Percentiles rank a stretch among this genome's conserved stretches.
Evolutionary conservation across 2,113 vertebrate species (phyloP).

Genomic region (Otocyon megalotis): DNA sequence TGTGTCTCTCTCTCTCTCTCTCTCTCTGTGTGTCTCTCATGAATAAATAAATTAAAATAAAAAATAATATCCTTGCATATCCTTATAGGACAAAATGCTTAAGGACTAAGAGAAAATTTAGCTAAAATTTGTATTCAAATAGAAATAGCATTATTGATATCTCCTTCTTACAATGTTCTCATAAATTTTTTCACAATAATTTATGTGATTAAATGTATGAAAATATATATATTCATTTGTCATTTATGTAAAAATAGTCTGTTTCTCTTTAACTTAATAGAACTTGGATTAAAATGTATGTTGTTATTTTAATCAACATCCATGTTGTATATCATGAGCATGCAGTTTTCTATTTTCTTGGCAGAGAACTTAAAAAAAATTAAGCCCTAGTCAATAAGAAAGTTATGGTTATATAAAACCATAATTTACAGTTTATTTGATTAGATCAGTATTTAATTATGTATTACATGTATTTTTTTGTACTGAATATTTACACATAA

Average conservation of each 20-base stretch:
- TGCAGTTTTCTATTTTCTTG: conserved; percentile 75
- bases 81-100: conserved; percentile 7
- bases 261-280: conserved; percentile 74
- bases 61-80: neutral
- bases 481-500: conserved; percentile 50
- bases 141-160: conserved; percentile 64
- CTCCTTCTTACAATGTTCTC: conserved; percentile 65
- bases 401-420: conserved; percentile 41
- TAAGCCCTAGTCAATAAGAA: conserved; percentile 68
- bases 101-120: conserved; percentile 45
- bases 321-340: conserved; percentile 24
- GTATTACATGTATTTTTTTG: conserved; percentile 24
- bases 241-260: conserved; percentile 67
- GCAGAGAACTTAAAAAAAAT: conserved; percentile 50
- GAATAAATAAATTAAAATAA: too few species aligned
- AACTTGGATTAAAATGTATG: conserved; percentile 78
- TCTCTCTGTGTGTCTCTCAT: too few species aligned
- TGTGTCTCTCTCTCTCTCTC: too few species aligned
- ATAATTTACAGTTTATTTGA: conserved; percentile 58
- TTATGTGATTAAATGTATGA: neutral
- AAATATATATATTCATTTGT: conserved; percentile 60
- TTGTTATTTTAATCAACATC: conserved; percentile 73
- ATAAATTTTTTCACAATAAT: conserved; percentile 64
- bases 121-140: conserved; percentile 67
- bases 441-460: conserved; percentile 63